Evolutionary conservation across 2,888 invertebrate species (phyloP).

Genomic region (Pterostichus madidus): DNA sequence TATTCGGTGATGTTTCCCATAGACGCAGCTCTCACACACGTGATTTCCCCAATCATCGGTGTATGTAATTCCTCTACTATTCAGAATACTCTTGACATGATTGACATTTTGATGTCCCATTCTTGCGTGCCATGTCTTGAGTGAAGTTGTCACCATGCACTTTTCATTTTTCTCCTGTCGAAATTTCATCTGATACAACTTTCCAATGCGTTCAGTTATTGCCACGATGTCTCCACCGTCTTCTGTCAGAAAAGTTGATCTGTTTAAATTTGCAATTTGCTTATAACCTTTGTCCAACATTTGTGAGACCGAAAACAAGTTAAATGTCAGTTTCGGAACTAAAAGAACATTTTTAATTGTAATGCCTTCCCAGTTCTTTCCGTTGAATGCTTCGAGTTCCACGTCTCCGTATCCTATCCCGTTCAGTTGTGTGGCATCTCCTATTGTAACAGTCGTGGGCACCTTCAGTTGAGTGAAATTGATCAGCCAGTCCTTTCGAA

Average conservation of each 20-base stretch:
- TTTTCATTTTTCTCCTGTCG: conserved; percentile 26
- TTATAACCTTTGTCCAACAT: conserved; percentile 70
- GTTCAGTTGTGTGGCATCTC: conserved; percentile 69
- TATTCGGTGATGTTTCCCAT: too few species aligned
- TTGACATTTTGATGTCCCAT: too few species aligned
- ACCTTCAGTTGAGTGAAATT: conserved; percentile 66
- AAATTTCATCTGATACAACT: conserved; percentile 4
- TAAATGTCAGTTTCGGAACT: conserved; percentile 68
- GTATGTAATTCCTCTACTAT: too few species aligned
- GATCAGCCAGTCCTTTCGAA: conserved; percentile 69
- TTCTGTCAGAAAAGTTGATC: conserved; percentile 68
- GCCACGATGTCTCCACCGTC: conserved; percentile 67
- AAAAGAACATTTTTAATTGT: conserved; percentile 67
- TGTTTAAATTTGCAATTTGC: conserved; percentile 68
- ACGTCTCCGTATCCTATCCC: conserved; percentile 70
- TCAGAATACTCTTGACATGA: too few species aligned
- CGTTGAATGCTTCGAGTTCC: conserved; percentile 70
- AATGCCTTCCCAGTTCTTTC: conserved; percentile 69
- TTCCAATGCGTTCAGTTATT: conserved; percentile 47
- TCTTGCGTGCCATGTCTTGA: too few species aligned
- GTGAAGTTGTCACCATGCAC: too few species aligned
- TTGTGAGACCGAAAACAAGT: conserved; percentile 70
- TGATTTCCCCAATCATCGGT: too few species aligned
- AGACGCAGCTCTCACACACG: too few species aligned
- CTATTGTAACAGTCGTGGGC: conserved; percentile 59